Conservation (phyloP, 1,140 invertebrate genomes). For the Vollenhovia emeryi region DNA sequence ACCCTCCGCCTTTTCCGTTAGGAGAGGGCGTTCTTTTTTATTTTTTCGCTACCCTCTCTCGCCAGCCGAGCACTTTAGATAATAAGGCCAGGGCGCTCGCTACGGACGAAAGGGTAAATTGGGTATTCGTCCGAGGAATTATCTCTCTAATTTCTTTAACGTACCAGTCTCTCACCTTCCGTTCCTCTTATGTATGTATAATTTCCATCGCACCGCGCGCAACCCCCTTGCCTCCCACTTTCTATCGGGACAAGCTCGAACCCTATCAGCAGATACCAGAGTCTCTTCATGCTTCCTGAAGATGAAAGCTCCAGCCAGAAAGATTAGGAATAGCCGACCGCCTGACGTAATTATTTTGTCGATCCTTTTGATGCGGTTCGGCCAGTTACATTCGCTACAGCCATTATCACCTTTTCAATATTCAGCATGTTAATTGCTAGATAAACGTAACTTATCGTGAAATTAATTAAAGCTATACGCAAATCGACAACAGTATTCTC, state of each 20-base stretch:
- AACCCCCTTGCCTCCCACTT: background rate
- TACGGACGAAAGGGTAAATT: constrained; percentile 84
- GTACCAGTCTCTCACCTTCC: constrained; percentile 73
- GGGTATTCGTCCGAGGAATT: constrained; percentile 85
- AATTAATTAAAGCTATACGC: background rate
- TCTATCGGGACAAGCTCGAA: constrained; percentile 42
- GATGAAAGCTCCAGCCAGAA: constrained; percentile 68
- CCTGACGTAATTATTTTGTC: constrained; percentile 60
- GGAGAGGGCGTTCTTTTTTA: constrained; percentile 58
- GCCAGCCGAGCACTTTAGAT: constrained; percentile 85
- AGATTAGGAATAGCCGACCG: constrained; percentile 43
- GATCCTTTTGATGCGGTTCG: constrained; percentile 52
- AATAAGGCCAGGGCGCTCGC: constrained; percentile 83
- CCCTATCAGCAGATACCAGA: constrained; percentile 57
- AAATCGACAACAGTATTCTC: background rate
- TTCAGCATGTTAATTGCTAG: background rate
- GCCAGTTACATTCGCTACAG: constrained; percentile 7
- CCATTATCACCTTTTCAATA: background rate
- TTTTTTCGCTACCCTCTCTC: constrained; percentile 58
- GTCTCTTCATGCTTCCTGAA: constrained; percentile 38
- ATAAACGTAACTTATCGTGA: background rate
- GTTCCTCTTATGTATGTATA: constrained; percentile 73
- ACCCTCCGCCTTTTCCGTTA: constrained; percentile 66
- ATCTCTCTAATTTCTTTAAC: constrained; percentile 86
- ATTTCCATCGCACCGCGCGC: constrained; percentile 68